Base-by-base conservation (phyloP, 35 echinoderm and acorn worm species). In the Holothuria glaberrima region DNA sequence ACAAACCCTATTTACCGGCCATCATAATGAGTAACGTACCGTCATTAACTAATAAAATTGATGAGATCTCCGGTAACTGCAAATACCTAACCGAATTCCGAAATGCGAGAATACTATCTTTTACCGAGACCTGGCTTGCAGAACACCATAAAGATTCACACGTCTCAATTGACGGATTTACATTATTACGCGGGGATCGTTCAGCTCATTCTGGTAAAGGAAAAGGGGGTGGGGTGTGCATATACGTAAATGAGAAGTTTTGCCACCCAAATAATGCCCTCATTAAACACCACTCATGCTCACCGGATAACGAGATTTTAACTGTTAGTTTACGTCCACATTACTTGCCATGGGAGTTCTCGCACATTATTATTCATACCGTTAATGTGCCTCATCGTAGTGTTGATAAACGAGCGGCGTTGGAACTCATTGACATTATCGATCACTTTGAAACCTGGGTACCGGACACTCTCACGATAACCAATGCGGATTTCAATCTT, bases 1-100 rank as follows among this genome's bases (percentile, higher is more conserved):
- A 9, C 45, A 88, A 88, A 61, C 91, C 91, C 24, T 70, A 71
- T 61, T 63, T 93, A 24, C 91, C 85, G 17, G 82, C 91, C 13
- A 12, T 88, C 30, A 89, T 89, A 13, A 89, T 89, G 36, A 75
- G 86, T 12, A 93, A 84, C 27, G 56, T 88, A 46, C 91, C 87
- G 45, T 92, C 72, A 46, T 26, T 92, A 13, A 27, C 30, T 22
- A 92, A 92, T 65, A 92, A 88, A 77, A 87, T 63, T 26, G 91
- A 92, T 68, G 83, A 92, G 20, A 57, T 87, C 13, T 48, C 27
- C 14, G 48, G 66, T 22, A 61, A 86, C 59, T 52, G 75, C 1
- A 28, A 61, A 31, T 80, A 78, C 16, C 26, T 87, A 30, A 54
- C 87, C 38, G 71, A 92, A 62, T 92, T 52, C 32, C 60, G 59